A percentile compares a stretch with the other conserved stretches of the same genome.
Evolutionary conservation across 2,888 invertebrate species (phyloP).

Genomic region (Mythimna loreyi): DNA sequence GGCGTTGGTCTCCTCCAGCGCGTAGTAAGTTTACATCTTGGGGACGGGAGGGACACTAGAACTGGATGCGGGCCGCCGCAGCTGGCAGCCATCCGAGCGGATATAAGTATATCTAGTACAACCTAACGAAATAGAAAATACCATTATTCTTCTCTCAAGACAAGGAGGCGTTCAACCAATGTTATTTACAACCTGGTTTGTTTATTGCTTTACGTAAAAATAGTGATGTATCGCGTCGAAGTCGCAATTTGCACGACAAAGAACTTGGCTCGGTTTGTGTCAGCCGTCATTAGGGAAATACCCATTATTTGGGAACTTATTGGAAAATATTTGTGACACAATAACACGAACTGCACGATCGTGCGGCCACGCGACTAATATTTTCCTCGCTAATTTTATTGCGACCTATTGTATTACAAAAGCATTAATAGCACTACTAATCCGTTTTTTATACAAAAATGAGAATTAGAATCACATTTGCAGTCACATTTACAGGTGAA

Average conservation of each 20-base stretch:
- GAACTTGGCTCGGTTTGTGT: conserved; percentile 54
- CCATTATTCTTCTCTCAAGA: conserved; percentile 88
- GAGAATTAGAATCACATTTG: conserved; percentile 64
- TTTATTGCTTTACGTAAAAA: conserved; percentile 82
- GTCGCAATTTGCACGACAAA: conserved; percentile 52
- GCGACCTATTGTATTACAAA: conserved; percentile 60
- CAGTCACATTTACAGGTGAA: conserved; percentile 60
- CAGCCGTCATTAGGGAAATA: conserved; percentile 52
- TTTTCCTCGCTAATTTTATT: conserved; percentile 59
- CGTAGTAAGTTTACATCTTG: conserved; percentile 78
- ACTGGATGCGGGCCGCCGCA: conserved; percentile 78
- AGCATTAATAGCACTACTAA: conserved; percentile 52
- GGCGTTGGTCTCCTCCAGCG: conserved; percentile 75
- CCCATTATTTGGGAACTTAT: conserved; percentile 53
- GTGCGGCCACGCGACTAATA: conserved; percentile 53
- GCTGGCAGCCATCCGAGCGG: conserved; percentile 88
- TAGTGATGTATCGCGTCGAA: conserved; percentile 61
- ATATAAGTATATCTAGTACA: conserved; percentile 83
- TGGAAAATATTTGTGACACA: conserved; percentile 54
- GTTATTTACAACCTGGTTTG: conserved; percentile 88
- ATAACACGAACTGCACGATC: conserved; percentile 59
- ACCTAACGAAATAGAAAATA: conserved; percentile 90
- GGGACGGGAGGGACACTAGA: conserved; percentile 76
- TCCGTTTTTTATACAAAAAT: conserved; percentile 55
- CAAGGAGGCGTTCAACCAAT: conserved; percentile 88